These are phyloP conservation scores for Dicrurus megarhynchus DNA, from an alignment of 2,113 vertebrate genomes.

Conservation along the genomic window DNA sequence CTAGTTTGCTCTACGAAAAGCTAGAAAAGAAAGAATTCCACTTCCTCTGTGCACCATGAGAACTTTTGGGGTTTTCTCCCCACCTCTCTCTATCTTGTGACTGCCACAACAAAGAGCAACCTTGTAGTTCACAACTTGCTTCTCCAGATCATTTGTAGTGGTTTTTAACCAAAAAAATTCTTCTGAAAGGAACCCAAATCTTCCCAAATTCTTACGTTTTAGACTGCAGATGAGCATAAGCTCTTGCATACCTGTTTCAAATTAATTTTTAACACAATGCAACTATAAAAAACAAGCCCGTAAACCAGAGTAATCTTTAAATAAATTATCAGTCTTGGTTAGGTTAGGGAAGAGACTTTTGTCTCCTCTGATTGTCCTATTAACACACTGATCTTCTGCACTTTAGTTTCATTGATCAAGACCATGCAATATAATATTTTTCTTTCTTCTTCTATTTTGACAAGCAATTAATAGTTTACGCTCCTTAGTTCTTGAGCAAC, in stretches of 20 bases:
- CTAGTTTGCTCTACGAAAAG: background rate
- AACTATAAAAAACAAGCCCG: background rate
- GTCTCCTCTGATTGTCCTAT: background rate
- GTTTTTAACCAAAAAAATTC: background rate
- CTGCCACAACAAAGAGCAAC: background rate
- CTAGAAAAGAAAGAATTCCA: background rate
- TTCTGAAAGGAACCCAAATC: background rate
- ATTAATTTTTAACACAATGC: background rate
- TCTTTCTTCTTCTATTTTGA: background rate
- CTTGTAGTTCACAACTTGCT: background rate
- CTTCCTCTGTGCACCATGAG: background rate
- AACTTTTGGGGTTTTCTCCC: background rate
- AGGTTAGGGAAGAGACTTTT: background rate
- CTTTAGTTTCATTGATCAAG: background rate
- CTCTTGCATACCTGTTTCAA: background rate
- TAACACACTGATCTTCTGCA: background rate
- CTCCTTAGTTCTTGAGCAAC: background rate
- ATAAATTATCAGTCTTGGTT: background rate
- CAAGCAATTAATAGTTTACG: background rate
- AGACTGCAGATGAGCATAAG: background rate
- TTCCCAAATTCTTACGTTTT: background rate
- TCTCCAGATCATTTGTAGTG: background rate
- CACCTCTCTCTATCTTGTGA: background rate
- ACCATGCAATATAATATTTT: background rate
- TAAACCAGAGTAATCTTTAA: background rate